These are phyloP conservation scores for Cantharis lateralis DNA, from an alignment of 2,888 invertebrate genomes.

Conservation along the genomic window DNA sequence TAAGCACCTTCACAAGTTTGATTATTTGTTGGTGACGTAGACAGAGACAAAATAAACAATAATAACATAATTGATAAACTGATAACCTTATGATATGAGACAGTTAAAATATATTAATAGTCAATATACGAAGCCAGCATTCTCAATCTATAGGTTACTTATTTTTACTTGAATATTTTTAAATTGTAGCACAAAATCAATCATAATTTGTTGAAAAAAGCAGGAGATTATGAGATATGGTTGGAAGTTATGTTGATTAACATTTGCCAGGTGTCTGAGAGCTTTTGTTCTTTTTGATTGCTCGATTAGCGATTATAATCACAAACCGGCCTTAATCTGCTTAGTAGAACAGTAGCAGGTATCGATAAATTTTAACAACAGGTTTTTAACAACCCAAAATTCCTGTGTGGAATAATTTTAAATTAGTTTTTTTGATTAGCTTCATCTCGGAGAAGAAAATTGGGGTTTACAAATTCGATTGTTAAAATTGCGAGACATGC, in stretches of 20 bases:
- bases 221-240: neutral
- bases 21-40: neutral
- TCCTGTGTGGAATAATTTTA: neutral
- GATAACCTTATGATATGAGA: slow-evolving; percentile 3
- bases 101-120: slow-evolving; percentile 4
- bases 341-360: slow-evolving; percentile 2
- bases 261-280: slow-evolving; percentile 1
- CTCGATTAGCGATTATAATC: neutral
- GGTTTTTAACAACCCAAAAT: slow-evolving; percentile 9
- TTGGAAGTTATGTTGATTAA: neutral
- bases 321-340: slow-evolving; percentile 1
- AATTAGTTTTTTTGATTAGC: neutral
- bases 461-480: neutral
- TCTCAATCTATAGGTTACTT: neutral
- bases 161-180: neutral
- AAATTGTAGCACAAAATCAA: neutral
- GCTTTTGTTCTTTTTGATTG: slow-evolving; percentile 1
- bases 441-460: neutral
- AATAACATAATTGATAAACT: slow-evolving; percentile 5
- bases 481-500: neutral
- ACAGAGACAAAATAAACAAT: slow-evolving; percentile 3
- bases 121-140: neutral
- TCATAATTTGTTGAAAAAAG: neutral
- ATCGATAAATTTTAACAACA: slow-evolving; percentile 4
- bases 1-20: neutral